A percentile compares a stretch with the other conserved stretches of the same genome.
phyloP scores from a whole-genome alignment of 1,140 invertebrate genomes.

The Drosophila pectinifera region DNA sequence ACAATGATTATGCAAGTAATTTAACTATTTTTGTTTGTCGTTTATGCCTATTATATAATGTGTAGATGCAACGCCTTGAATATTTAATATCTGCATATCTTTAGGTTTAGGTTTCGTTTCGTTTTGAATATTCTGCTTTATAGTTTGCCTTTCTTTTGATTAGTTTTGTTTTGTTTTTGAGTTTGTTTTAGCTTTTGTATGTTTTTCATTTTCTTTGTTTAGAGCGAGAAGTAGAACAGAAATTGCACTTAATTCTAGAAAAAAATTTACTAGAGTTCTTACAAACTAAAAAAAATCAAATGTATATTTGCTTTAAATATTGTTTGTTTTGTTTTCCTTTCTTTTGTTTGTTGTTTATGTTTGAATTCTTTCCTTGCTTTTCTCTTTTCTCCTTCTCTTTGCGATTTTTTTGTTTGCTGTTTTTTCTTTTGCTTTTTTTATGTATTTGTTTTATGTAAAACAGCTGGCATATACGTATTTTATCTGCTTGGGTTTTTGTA shows the following conservation, averaged over 20 bases:
- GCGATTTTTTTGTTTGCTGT: slow-evolving; percentile 37
- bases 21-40: slow-evolving; percentile 68
- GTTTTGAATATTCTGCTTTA: slow-evolving; percentile 60
- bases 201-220: slow-evolving; percentile 55
- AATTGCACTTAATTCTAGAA: slow-evolving; percentile 80
- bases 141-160: slow-evolving; percentile 59
- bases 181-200: slow-evolving; percentile 50
- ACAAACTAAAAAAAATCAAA: slow-evolving; percentile 82
- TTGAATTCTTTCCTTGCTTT: slow-evolving; percentile 32
- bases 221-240: slow-evolving; percentile 82
- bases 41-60: slow-evolving; percentile 54
- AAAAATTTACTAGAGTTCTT: slow-evolving; percentile 84
- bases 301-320: slow-evolving; percentile 81
- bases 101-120: slow-evolving; percentile 53
- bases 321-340: slow-evolving; percentile 51
- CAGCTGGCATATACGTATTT: slow-evolving; percentile 36
- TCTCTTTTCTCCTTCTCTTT: slow-evolving; percentile 8
- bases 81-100: slow-evolving; percentile 70
- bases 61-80: slow-evolving; percentile 74
- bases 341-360: slow-evolving; percentile 42
- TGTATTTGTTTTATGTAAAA: slow-evolving; percentile 57
- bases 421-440: slow-evolving; percentile 58
- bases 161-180: slow-evolving; percentile 55
- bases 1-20: slow-evolving; percentile 57
- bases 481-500: slow-evolving; percentile 35